phyloP scores from a whole-genome alignment of 2,888 invertebrate genomes.

The Merodon equestris region DNA sequence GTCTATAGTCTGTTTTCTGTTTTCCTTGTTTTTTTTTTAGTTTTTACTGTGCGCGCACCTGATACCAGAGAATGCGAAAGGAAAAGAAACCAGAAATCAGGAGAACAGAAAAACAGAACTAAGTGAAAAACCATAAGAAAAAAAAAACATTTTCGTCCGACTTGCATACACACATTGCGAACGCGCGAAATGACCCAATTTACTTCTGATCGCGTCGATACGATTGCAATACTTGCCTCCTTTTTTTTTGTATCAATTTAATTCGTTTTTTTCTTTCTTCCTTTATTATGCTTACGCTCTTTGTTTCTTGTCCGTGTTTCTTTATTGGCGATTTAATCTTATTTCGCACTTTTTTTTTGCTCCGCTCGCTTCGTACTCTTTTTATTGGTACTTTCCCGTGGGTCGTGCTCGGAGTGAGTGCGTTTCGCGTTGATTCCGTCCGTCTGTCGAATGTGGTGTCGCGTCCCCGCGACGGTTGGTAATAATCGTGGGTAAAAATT shows the following conservation, averaged over 20 bases:
- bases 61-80: constrained; percentile 62
- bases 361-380: background rate
- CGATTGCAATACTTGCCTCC: constrained; percentile 54
- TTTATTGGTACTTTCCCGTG: background rate
- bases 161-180: constrained; percentile 65
- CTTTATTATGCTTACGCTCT: constrained; percentile 47
- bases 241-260: constrained; percentile 21
- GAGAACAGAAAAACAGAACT: background rate
- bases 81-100: constrained; percentile 8
- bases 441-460: background rate
- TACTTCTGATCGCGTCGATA: constrained; percentile 64
- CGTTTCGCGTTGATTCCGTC: constrained; percentile 14
- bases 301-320: constrained; percentile 47
- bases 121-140: background rate
- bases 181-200: constrained; percentile 68
- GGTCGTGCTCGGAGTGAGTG: constrained; percentile 8
- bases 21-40: too few species aligned
- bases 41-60: constrained; percentile 40
- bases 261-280: constrained; percentile 13
- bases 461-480: constrained; percentile 20
- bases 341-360: constrained; percentile 57
- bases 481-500: constrained; percentile 33
- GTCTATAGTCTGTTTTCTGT: constrained; percentile 6
- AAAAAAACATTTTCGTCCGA: constrained; percentile 20
- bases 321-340: constrained; percentile 68